Conservation (phyloP, 2,888 invertebrate species). For the Thera britannica region DNA sequence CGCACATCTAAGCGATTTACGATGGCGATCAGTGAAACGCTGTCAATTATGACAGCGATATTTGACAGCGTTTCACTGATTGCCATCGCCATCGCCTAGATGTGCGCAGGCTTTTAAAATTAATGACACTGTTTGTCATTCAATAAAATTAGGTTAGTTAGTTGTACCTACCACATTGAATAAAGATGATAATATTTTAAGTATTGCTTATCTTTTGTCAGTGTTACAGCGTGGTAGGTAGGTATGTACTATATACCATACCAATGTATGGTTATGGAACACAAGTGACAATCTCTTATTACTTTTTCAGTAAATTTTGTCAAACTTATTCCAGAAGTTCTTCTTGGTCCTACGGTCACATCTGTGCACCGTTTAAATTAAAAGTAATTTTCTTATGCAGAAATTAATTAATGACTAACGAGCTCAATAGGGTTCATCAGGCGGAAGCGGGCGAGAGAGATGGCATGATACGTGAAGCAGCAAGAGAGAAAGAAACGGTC, state of each 20-base stretch:
- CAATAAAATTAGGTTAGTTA: too few relatives aligned
- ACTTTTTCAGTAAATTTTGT: slow-evolving; percentile 2
- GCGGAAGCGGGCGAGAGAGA: slow-evolving; percentile 75
- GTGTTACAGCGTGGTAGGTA: neutral
- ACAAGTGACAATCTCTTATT: neutral
- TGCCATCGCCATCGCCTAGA: too few relatives aligned
- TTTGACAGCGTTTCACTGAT: too few relatives aligned
- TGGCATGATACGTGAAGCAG: slow-evolving; percentile 37
- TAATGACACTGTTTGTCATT: too few relatives aligned
- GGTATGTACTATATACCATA: too few relatives aligned
- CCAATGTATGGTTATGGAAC: neutral
- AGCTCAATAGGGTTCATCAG: slow-evolving; percentile 84
- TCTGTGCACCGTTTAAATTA: slow-evolving; percentile 82
- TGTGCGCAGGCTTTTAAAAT: too few relatives aligned
- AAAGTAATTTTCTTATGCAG: slow-evolving; percentile 85
- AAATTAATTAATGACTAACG: slow-evolving; percentile 84
- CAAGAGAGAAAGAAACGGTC: slow-evolving; percentile 54
- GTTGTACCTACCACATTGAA: too few relatives aligned
- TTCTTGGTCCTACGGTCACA: slow-evolving; percentile 53
- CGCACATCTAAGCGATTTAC: too few relatives aligned
- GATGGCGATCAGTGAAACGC: too few relatives aligned
- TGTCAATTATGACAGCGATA: too few relatives aligned
- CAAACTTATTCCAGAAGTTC: slow-evolving; percentile 18
- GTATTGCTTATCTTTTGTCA: too few relatives aligned
- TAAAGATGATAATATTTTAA: too few relatives aligned